These are phyloP conservation scores for Condylura cristata DNA, from an alignment of 2,113 vertebrate species.

Conservation along the genomic window DNA sequence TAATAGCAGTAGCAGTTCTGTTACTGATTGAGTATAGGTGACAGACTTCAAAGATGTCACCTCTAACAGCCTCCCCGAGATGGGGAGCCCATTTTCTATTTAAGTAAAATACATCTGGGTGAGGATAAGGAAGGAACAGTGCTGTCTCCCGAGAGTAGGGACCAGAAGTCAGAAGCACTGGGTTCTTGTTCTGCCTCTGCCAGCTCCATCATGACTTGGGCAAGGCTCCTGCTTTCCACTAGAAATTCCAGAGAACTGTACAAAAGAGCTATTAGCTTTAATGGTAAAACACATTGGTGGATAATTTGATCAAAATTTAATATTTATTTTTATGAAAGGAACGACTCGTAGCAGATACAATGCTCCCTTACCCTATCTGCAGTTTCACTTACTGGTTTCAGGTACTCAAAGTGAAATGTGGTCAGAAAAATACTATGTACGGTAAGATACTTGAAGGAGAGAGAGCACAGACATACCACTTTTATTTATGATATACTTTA, in stretches of 20 bases:
- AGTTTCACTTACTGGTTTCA: neutral
- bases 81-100: rapidly evolving
- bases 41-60: neutral
- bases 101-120: rapidly evolving
- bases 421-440: neutral
- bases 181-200: too few species aligned
- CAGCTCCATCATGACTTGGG: rapidly evolving
- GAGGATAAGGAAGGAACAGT: too few species aligned
- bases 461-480: neutral
- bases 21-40: neutral
- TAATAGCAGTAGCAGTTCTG: neutral
- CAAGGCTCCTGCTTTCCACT: neutral
- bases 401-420: neutral
- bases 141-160: rapidly evolving
- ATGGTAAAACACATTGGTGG: neutral
- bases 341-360: neutral
- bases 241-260: neutral
- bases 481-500: neutral
- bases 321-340: neutral
- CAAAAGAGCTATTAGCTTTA: neutral
- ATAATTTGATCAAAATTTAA: neutral
- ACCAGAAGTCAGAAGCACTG: neutral
- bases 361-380: neutral
- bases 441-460: neutral
- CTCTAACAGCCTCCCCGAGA: rapidly evolving